Conservation (phyloP, 2,888 invertebrate genomes). For the Tetranychus truncatus region DNA sequence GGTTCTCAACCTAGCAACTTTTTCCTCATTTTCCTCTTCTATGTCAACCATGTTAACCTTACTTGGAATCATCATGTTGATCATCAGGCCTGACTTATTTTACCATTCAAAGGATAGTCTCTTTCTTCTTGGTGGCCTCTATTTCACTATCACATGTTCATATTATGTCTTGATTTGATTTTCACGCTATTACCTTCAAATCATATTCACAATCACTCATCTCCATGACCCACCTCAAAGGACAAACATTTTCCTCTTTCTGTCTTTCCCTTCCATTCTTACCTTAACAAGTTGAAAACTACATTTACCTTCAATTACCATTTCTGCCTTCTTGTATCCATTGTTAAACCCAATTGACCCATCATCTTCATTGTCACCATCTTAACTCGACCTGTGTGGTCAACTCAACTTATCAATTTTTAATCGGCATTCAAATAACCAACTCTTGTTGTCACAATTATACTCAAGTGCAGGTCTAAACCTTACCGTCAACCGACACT, state of each 20-base stretch:
- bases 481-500: too few relatives aligned
- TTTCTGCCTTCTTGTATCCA: not conserved
- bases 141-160: not conserved
- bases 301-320: not conserved
- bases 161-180: conserved; percentile 4
- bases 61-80: not conserved
- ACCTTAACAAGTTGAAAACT: not conserved
- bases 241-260: not conserved
- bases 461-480: not conserved
- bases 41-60: not conserved
- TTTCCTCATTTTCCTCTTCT: not conserved
- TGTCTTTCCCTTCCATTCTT: not conserved
- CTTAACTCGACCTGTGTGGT: not conserved
- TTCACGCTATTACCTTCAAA: conserved; percentile 5
- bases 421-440: not conserved
- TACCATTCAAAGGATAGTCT: not conserved
- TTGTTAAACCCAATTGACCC: not conserved
- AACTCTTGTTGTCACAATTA: not conserved
- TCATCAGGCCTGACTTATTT: not conserved
- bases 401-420: not conserved
- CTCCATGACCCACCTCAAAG: not conserved
- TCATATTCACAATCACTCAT: conserved; percentile 5
- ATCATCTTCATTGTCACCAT: not conserved
- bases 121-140: not conserved
- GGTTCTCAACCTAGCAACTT: not conserved